A percentile compares a stretch with the other conserved stretches of the same genome.
phyloP scores from a whole-genome alignment of 2,888 invertebrate genomes.

The Chrysodeixis includens region DNA sequence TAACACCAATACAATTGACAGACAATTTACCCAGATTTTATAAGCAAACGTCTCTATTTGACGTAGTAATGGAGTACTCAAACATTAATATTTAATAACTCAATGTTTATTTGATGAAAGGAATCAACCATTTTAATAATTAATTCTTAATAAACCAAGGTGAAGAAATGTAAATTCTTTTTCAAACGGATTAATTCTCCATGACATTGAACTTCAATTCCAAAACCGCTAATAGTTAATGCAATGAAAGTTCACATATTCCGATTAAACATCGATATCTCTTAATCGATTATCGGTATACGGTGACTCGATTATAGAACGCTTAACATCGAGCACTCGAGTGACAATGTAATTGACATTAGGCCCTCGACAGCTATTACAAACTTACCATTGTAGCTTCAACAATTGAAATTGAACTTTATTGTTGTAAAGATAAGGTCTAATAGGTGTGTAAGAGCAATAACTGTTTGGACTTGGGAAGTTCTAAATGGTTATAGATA shows the following conservation, averaged over 20 bases:
- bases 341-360: conserved; percentile 79
- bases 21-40: conserved; percentile 16
- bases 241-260: conserved; percentile 38
- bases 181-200: background rate
- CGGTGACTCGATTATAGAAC: conserved; percentile 69
- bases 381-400: conserved; percentile 45
- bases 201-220: conserved; percentile 10
- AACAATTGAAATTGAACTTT: conserved; percentile 71
- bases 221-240: conserved; percentile 29
- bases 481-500: conserved; percentile 76
- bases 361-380: conserved; percentile 51
- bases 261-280: conserved; percentile 58
- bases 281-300: conserved; percentile 58
- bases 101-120: background rate
- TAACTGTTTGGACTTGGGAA: conserved; percentile 68
- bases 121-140: too few species aligned
- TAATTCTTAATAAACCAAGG: too few species aligned
- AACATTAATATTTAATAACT: background rate
- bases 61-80: background rate
- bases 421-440: conserved; percentile 59
- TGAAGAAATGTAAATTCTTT: too few species aligned
- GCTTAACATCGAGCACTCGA: conserved; percentile 68
- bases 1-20: conserved; percentile 18
- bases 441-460: conserved; percentile 65
- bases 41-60: conserved; percentile 10